phyloP scores from a whole-genome alignment of 2,113 vertebrate genomes.

The Gobio gobio region DNA sequence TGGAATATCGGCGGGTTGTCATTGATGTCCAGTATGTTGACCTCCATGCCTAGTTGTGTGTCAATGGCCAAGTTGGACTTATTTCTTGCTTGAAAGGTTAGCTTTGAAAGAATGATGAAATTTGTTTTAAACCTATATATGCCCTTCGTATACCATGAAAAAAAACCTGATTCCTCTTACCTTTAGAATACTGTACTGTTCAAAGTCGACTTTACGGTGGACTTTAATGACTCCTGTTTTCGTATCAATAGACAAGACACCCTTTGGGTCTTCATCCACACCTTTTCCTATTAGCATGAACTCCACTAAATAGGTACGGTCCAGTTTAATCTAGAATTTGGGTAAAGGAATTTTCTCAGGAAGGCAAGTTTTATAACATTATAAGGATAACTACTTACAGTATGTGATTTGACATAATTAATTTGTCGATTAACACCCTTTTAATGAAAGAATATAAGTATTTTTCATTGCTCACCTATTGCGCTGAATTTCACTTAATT shows the following conservation, averaged over 20 bases:
- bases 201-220: constrained; percentile 63
- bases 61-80: constrained; percentile 48
- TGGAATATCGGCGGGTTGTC: constrained; percentile 71
- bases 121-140: not conserved
- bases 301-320: not conserved
- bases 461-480: too few relatives aligned
- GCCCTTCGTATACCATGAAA: not conserved
- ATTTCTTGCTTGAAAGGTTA: constrained; percentile 61
- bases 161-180: constrained; percentile 42
- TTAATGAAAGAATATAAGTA: not conserved
- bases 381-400: not conserved
- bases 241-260: constrained; percentile 64
- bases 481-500: too few relatives aligned
- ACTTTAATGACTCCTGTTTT: constrained; percentile 54
- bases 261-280: constrained; percentile 67
- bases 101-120: constrained; percentile 50
- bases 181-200: constrained; percentile 27
- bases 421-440: not conserved
- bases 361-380: not conserved
- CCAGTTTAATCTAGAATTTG: constrained; percentile 61
- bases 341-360: not conserved
- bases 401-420: not conserved
- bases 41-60: constrained; percentile 65
- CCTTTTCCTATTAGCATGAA: constrained; percentile 66
- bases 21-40: constrained; percentile 73